These are phyloP conservation scores for Cheilinus undulatus DNA, from an alignment of 2,113 vertebrate genomes.

Conservation along the genomic window DNA sequence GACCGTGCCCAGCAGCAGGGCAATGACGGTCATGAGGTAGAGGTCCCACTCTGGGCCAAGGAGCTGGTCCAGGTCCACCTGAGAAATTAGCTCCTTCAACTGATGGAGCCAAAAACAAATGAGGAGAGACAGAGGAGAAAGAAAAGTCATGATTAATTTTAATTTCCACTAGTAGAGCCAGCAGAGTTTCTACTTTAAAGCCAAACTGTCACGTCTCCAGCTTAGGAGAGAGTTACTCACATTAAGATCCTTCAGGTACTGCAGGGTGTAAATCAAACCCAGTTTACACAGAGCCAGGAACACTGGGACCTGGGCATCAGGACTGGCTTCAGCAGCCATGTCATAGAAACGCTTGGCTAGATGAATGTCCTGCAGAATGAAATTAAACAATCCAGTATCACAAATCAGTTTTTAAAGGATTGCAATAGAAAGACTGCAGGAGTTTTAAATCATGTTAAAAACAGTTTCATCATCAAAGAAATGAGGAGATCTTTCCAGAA, in stretches of 20 bases:
- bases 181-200: not conserved
- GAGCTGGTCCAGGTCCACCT: slow-evolving; percentile 96
- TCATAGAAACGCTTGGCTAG: slow-evolving; percentile 98
- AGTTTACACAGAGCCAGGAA: slow-evolving; percentile 96
- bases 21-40: slow-evolving; percentile 98
- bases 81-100: slow-evolving; percentile 89
- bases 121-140: not conserved
- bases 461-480: too few species aligned
- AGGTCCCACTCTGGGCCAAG: slow-evolving; percentile 99
- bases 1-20: slow-evolving; percentile 93
- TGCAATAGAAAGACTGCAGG: not conserved
- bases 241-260: slow-evolving; percentile 92
- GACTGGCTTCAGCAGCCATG: slow-evolving; percentile 98
- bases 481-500: too few species aligned
- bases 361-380: slow-evolving; percentile 91
- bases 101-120: slow-evolving; percentile 57
- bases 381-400: not conserved
- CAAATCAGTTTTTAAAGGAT: not conserved
- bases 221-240: slow-evolving; percentile 83
- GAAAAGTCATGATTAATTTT: not conserved
- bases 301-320: slow-evolving; percentile 97
- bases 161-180: not conserved
- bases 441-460: too few species aligned
- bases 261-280: slow-evolving; percentile 90
- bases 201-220: slow-evolving; percentile 1